Percentiles rank a stretch among this genome's conserved stretches.
Evolutionary conservation across 2,797 vertebrate species (phyloP).

Genomic region (Telmatherina bonti): DNA sequence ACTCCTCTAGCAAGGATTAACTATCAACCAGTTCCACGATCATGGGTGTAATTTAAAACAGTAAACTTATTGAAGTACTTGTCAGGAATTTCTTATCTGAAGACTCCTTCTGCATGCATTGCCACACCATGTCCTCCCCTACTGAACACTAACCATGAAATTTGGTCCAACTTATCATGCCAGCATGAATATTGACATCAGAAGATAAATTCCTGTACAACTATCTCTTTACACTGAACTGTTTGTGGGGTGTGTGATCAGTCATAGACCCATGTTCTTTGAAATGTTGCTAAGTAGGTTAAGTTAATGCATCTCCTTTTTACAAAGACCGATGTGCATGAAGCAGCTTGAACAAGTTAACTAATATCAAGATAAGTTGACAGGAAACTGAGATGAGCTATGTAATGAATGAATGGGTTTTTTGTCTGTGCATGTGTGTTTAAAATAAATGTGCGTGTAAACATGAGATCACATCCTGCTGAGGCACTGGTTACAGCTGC

Average conservation of each 20-base stretch:
- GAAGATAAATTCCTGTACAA: background rate
- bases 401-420: slow-evolving; percentile 21
- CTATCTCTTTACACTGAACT: background rate
- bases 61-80: background rate
- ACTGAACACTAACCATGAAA: background rate
- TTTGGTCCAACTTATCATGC: background rate
- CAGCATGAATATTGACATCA: background rate
- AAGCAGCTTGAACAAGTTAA: slow-evolving; percentile 39
- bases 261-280: background rate
- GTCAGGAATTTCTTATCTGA: background rate
- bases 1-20: background rate
- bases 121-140: background rate
- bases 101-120: background rate
- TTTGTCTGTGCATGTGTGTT: background rate
- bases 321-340: background rate
- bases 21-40: background rate
- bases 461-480: slow-evolving; percentile 62
- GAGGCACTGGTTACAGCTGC: slow-evolving; percentile 56
- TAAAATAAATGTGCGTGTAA: slow-evolving; percentile 11
- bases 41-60: background rate
- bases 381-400: slow-evolving; percentile 34
- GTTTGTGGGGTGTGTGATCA: background rate
- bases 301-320: background rate
- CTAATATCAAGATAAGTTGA: slow-evolving; percentile 28
- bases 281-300: background rate